These are phyloP conservation scores for Oligia strigilis DNA, from an alignment of 2,888 invertebrate species.

Conservation along the genomic window DNA sequence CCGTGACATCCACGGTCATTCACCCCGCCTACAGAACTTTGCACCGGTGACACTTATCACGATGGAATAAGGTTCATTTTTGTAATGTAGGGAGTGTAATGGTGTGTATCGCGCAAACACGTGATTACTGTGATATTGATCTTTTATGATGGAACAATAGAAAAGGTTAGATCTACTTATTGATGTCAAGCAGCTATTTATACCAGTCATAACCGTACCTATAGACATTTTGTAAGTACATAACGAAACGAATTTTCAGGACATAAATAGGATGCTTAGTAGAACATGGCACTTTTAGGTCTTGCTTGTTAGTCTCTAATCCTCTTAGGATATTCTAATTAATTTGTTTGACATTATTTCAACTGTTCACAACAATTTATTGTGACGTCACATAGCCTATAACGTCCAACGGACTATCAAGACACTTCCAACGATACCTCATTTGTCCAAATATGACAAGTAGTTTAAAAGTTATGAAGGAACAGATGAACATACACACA, in stretches of 20 bases:
- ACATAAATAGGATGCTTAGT: not conserved
- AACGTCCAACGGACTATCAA: too few relatives aligned
- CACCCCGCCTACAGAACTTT: slow-evolving; percentile 83
- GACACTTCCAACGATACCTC: too few relatives aligned
- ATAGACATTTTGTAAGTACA: not conserved
- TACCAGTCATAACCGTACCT: not conserved
- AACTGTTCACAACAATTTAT: not conserved
- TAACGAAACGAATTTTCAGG: not conserved
- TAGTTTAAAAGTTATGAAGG: too few relatives aligned
- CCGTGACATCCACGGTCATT: slow-evolving; percentile 87
- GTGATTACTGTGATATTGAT: slow-evolving; percentile 57
- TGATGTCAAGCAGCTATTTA: slow-evolving; percentile 17
- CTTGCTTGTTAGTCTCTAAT: not conserved
- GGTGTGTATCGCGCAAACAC: slow-evolving; percentile 47
- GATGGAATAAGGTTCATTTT: slow-evolving; percentile 67
- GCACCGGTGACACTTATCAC: slow-evolving; percentile 74
- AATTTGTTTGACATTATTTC: not conserved
- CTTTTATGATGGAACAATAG: slow-evolving; percentile 45
- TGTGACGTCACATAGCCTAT: too few relatives aligned
- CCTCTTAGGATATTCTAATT: not conserved
- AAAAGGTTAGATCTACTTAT: slow-evolving; percentile 40
- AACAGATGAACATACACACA: too few relatives aligned
- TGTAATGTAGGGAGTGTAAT: slow-evolving; percentile 41
- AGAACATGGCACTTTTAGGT: not conserved
- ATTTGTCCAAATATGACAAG: too few relatives aligned